Percentiles rank a stretch among this genome's conserved stretches.
phyloP scores from a whole-genome alignment of 64 coral and sea anemone species.

The Stylophora pistillata region DNA sequence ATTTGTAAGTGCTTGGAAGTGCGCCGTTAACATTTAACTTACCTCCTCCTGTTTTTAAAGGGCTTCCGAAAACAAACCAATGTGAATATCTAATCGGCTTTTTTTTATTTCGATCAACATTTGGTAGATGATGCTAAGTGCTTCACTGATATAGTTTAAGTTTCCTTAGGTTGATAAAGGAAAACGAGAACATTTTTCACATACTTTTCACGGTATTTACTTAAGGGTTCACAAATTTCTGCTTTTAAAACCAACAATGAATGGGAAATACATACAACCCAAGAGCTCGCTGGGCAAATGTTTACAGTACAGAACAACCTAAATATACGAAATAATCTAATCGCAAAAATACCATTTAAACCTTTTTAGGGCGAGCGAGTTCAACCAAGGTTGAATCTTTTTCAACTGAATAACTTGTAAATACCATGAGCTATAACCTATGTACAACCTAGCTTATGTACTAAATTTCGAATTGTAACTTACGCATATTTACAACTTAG shows the following conservation, averaged over 20 bases:
- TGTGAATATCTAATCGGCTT: not conserved
- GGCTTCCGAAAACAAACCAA: not conserved
- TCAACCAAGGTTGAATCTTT: constrained; percentile 4
- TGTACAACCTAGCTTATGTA: not conserved
- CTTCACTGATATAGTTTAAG: not conserved
- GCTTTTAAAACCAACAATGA: not conserved
- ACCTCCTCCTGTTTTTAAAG: not conserved
- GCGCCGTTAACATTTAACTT: not conserved
- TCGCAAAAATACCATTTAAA: not conserved
- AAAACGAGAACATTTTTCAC: not conserved
- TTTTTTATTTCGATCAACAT: not conserved
- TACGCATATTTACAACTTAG: no score
- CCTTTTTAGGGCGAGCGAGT: not conserved
- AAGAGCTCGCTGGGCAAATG: constrained; percentile 16
- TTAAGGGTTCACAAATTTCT: not conserved
- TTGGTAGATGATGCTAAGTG: not conserved
- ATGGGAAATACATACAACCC: constrained; percentile 24
- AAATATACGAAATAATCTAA: constrained; percentile 16
- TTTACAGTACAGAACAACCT: constrained; percentile 20
- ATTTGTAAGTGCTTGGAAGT: not conserved
- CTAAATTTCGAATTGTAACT: no score
- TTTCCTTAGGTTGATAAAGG: not conserved
- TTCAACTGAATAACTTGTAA: not conserved
- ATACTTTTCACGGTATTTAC: constrained; percentile 37
- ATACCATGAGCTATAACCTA: not conserved